Base-by-base conservation (phyloP, 2,113 vertebrate species). In the Atractosteus spatula region DNA sequence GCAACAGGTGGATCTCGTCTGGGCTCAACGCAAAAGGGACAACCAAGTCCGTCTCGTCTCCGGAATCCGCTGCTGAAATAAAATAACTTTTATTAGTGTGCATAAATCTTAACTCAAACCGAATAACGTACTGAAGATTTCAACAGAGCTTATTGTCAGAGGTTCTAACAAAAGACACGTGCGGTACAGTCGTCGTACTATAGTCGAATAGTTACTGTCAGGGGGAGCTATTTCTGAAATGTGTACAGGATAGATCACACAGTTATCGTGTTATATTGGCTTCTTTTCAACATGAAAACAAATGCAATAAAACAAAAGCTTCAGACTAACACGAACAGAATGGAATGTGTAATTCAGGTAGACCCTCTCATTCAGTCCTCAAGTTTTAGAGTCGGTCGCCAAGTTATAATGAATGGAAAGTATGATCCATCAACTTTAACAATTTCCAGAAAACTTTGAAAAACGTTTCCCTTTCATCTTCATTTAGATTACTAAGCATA, bases 1-100 rank as follows among this genome's bases (percentile, higher is more conserved):
- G 55, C 77, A 85, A 91, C 88, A 94, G 92, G 90, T 93, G 91
- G 82, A 88, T 83, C 79, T 91, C 88, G 70, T 89, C 91, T 0
- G 79, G 82, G 76, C 79, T 83, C 85, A 97, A 84, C 87, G 91
- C 83, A 81, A 89, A 79, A 41, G 96, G 96, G 71, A 95, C 83
- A 79, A 94, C 93, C 80, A 95, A 88, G 71, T 94, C 89, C 10
- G 80, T 86, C 71, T 93, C 86, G 77, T 70, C 71, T 62, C 79
- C 80, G 16, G 82, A 68, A 45, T 78, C 78, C 41, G 67, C 89
- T 89, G 77, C 17, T 29, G 17, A 29, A 29, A 29, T 29, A 29
- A 29, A 29, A 29, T 29, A 29, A 29, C 17, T 29, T 29, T 29
- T 29, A 29, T 29, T 29, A 29, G 17, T 29, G 17, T 29, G 17